Conservation (phyloP, 2,797 vertebrate genomes). For the Myotis planiceps region DNA sequence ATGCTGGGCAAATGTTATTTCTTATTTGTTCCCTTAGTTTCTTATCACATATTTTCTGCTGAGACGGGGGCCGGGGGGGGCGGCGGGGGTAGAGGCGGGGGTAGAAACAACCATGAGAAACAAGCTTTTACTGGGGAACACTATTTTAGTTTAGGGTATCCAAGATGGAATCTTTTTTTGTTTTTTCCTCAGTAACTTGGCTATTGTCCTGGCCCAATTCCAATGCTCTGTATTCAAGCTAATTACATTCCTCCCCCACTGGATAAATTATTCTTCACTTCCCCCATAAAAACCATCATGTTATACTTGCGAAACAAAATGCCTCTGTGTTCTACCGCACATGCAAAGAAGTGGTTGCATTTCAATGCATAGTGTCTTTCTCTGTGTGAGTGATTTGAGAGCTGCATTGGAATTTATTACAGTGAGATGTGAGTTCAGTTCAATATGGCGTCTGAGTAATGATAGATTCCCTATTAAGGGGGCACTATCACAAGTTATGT, state of each 20-base stretch:
- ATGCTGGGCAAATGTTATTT: not conserved
- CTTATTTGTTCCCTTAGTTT: not conserved
- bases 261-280: slow-evolving; percentile 78
- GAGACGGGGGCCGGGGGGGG: not conserved
- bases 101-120: not conserved
- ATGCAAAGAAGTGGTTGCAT: not conserved
- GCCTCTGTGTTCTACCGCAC: slow-evolving; percentile 67
- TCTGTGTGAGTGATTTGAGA: slow-evolving; percentile 3
- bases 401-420: not conserved
- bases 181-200: not conserved
- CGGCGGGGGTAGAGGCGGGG: not conserved
- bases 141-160: slow-evolving; percentile 27
- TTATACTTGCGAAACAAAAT: slow-evolving; percentile 78
- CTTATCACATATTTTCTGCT: slow-evolving; percentile 15
- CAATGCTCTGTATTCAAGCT: slow-evolving; percentile 50
- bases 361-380: not conserved
- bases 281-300: slow-evolving; percentile 81
- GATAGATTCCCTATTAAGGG: not conserved
- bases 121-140: not conserved
- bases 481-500: not conserved
- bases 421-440: not conserved
- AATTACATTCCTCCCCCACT: slow-evolving; percentile 78
- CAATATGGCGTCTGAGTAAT: not conserved
- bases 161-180: not conserved
- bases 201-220: slow-evolving; percentile 59